Evolutionary conservation across 2,797 vertebrate genomes (phyloP), one percentile per base, ranked within the genome.

Genomic region (Lycodopsis pacificus): DNA sequence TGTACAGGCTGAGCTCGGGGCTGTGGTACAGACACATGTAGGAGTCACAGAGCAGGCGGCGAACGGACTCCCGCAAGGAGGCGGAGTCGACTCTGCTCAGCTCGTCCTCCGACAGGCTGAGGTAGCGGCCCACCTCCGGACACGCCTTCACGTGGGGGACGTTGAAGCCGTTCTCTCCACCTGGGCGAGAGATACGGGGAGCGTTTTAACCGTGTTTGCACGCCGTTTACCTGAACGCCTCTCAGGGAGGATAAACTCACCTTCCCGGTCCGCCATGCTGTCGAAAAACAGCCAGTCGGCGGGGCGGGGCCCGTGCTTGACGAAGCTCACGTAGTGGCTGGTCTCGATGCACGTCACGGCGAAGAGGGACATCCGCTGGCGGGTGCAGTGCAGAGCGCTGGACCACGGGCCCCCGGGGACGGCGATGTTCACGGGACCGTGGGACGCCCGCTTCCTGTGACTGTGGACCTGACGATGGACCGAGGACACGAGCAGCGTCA

Each of bases 21-120:
- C 92, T 96, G 92, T 97, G 95, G 81, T 97, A 97, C 62, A 97
- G 87, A 79, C 96, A 97, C 96, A 97, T 96, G 90, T 97, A 96
- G 2, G 96, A 87, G 69, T 97, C 96, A 2, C 95, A 97, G 14
- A 97, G 94, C 71, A 97, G 91, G 2, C 96, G 93, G 9, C 94
- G 94, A 15, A 86, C 90, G 0, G 93, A 72, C 12, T 95, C 93
- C 32, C 69, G 86, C 25, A 96, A 82, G 4, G 92, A 91, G 32
- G 88, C 38, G 42, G 90, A 75, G 79, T 96, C 95, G 0, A 96
- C 80, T 5, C 88, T 68, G 48, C 93, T 79, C 40, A 97, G 89
- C 80, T 95, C 94, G 12, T 93, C 91, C 58, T 94, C 88, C 0
- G 94, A 92, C 54, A 97, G 91, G 80, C 91, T 84, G 61, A 97